These are phyloP conservation scores for Amyelois transitella DNA, from an alignment of 1,140 invertebrate species.

Conservation along the genomic window DNA sequence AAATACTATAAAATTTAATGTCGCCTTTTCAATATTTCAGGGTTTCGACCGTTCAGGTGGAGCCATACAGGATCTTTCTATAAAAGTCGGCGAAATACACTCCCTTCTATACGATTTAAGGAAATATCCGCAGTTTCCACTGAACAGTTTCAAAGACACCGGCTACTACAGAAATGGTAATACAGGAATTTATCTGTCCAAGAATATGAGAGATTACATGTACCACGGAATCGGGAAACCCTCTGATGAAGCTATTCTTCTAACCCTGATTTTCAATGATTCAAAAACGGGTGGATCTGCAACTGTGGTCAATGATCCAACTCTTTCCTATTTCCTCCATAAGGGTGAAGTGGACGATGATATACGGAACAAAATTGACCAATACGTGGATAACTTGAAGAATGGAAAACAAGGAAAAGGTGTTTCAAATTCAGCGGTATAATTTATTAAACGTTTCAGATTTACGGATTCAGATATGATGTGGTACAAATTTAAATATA, in stretches of 20 bases:
- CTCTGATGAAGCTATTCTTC: conserved; percentile 16
- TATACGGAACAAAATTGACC: background rate
- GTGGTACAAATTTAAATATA: too few relatives aligned
- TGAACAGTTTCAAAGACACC: conserved; percentile 12
- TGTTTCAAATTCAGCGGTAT: background rate
- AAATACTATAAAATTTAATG: too few relatives aligned
- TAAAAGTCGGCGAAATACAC: conserved; percentile 10
- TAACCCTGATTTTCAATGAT: conserved; percentile 12
- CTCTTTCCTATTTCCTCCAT: conserved; percentile 9
- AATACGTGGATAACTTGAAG: background rate
- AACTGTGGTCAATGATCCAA: background rate
- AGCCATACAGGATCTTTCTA: conserved; percentile 10
- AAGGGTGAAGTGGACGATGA: background rate
- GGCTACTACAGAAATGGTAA: conserved; percentile 9
- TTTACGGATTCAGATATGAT: too few relatives aligned
- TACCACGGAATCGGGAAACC: conserved; percentile 13
- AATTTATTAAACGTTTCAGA: background rate
- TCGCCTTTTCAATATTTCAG: too few relatives aligned
- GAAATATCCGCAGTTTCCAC: conserved; percentile 6
- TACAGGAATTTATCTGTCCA: conserved; percentile 23
- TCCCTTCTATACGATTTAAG: conserved; percentile 5
- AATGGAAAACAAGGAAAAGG: background rate
- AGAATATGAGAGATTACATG: conserved; percentile 24
- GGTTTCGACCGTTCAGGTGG: background rate
- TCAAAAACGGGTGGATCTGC: background rate